phyloP scores from a whole-genome alignment of 37 sponge, comb jelly and placozoan species.

The Theonella swinhoei region DNA sequence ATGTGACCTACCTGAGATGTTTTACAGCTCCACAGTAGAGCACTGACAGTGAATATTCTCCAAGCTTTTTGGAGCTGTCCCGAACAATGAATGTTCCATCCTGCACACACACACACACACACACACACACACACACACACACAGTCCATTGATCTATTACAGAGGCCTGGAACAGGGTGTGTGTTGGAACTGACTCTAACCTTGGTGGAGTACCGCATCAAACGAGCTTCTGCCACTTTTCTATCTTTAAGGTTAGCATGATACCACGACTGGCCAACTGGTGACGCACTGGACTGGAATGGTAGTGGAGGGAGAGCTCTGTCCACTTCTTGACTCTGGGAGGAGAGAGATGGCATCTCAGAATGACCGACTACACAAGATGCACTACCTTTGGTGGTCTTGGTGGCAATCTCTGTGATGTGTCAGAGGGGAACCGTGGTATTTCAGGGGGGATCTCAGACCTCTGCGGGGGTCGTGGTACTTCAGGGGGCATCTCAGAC shows the following conservation, averaged over 20 bases:
- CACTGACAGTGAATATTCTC: slow-evolving; percentile 73
- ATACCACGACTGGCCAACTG: slow-evolving; percentile 56
- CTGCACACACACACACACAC: slow-evolving; percentile 24
- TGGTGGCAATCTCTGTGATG: background rate
- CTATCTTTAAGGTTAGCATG: slow-evolving; percentile 54
- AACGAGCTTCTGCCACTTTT: slow-evolving; percentile 45
- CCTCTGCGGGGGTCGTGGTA: too few relatives aligned
- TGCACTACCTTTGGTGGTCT: background rate
- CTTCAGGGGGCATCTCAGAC: too few relatives aligned
- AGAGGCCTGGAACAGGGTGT: background rate
- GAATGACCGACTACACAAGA: too few relatives aligned
- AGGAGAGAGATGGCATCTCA: background rate
- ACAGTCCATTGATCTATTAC: too few relatives aligned
- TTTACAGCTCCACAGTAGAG: slow-evolving; percentile 41
- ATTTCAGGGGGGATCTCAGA: too few relatives aligned
- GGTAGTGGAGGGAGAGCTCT: slow-evolving; percentile 6
- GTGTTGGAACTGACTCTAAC: background rate
- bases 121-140: background rate
- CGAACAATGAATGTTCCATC: slow-evolving; percentile 80
- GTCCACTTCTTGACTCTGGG: background rate
- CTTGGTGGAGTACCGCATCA: background rate
- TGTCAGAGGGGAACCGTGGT: background rate
- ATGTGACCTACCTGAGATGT: slow-evolving; percentile 63
- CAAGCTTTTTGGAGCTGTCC: slow-evolving; percentile 43
- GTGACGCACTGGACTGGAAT: background rate